Evolutionary conservation across 1,140 invertebrate species (phyloP).

Genomic region (Helicoverpa zea): DNA sequence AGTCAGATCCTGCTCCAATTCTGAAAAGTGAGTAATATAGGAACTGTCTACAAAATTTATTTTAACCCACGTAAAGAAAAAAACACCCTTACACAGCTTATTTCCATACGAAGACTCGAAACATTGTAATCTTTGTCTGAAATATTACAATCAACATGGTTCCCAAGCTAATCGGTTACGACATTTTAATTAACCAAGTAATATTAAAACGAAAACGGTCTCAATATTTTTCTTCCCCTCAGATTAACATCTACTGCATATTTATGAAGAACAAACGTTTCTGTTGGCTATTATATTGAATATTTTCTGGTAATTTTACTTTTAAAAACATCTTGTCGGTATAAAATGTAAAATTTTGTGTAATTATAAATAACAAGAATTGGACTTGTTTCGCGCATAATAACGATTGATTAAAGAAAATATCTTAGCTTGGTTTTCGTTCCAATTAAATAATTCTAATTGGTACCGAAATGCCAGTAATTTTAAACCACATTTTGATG

Average conservation of each 20-base stretch:
- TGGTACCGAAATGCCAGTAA: no score
- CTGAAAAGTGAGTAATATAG: no score
- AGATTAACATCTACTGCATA: slow-evolving; percentile 57
- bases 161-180: slow-evolving; percentile 28
- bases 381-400: background rate
- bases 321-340: slow-evolving; percentile 34
- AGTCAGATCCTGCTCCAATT: no score
- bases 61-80: no score
- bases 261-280: slow-evolving; percentile 54
- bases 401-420: background rate
- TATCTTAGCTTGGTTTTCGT: background rate
- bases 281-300: slow-evolving; percentile 44
- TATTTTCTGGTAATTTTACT: slow-evolving; percentile 54
- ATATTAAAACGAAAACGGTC: slow-evolving; percentile 38
- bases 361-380: background rate
- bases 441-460: no score
- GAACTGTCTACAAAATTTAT: no score
- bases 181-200: slow-evolving; percentile 37
- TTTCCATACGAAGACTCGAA: slow-evolving; percentile 1
- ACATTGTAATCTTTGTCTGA: background rate
- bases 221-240: slow-evolving; percentile 37
- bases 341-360: slow-evolving; percentile 1
- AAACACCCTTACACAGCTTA: background rate
- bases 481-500: no score
- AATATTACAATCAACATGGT: background rate